Evolutionary conservation across 2,113 vertebrate genomes (phyloP), one percentile per base, ranked within the genome.

Genomic region (Xenus cinereus): DNA sequence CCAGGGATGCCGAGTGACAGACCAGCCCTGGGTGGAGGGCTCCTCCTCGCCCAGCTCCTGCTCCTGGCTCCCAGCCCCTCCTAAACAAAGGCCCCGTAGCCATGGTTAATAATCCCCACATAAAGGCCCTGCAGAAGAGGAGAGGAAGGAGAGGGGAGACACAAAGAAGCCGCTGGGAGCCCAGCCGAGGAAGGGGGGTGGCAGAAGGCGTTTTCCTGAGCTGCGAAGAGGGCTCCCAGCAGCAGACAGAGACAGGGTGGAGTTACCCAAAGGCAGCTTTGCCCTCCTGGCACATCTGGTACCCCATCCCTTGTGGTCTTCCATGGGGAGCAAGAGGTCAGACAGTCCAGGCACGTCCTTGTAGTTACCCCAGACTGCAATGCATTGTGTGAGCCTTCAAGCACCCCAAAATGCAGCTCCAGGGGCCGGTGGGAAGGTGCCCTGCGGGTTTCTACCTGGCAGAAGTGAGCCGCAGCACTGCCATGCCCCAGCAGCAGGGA

Each of bases 91-190:
- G 94, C 84, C 39, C 74, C 10, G 95, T 95, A 97, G 94, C 93
- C 95, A 96, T 96, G 96, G 95, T 97, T 96, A 94, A 95, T 97
- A 96, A 97, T 95, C 94, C 93, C 48, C 41, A 23, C 71, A 95
- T 37, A 92, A 95, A 90, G 91, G 81, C 81, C 30, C 56, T 33
- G 91, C 79, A 66, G 80, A 69, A 54, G 62, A 53, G 73, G 17
- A 75, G 56, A 78, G 93, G 91, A 90, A 93, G 90, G 86, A 92
- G 71, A 81, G 22, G 13, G 46, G 71, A 87, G 73, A 19, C 67
- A 89, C 84, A 95, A 96, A 94, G 88, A 18, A 88, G 80, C 27
- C 0, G 3, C 91, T 54, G 72, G 76, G 88, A 96, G 45, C 77
- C 39, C 43, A 84, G 92, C 62, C 6, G 14, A 87, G 88, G 59